Conservation (phyloP, 92 coral and sea anemone species). For the Desmophyllum pertusum region DNA sequence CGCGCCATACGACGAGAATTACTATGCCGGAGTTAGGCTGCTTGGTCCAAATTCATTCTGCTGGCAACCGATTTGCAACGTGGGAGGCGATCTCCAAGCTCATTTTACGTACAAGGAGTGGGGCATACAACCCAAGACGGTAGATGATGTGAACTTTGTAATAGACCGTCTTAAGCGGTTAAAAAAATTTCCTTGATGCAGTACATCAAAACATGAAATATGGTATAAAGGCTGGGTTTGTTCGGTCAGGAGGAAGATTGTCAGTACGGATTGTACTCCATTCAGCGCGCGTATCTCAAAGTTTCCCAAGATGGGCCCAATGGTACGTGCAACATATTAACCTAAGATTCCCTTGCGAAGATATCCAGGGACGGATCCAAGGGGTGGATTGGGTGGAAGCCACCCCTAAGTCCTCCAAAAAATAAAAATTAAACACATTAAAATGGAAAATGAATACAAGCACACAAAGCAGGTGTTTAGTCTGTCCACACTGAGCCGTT, state of each 20-base stretch:
- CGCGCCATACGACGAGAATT: conserved; percentile 71
- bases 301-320: conserved; percentile 53
- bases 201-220: conserved; percentile 70
- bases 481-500: too few species aligned
- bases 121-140: conserved; percentile 52
- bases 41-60: conserved; percentile 84
- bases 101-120: conserved; percentile 21
- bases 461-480: too few species aligned
- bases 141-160: conserved; percentile 57
- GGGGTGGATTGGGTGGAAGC: too few species aligned
- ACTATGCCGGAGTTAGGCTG: conserved; percentile 79
- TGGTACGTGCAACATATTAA: too few species aligned
- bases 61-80: conserved; percentile 76
- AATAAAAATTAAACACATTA: too few species aligned
- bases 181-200: conserved; percentile 53
- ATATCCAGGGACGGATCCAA: too few species aligned
- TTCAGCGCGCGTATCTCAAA: conserved; percentile 51
- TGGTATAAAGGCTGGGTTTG: conserved; percentile 89
- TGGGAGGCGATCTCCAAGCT: conserved; percentile 28
- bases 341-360: too few species aligned
- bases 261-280: conserved; percentile 70
- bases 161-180: conserved; percentile 41
- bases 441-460: too few species aligned
- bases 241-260: conserved; percentile 84
- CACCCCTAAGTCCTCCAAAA: too few species aligned